Evolutionary conservation across 64 coral and sea anemone species (phyloP), one percentile per base, ranked within the genome.

Genomic region (Anthopleura sola): DNA sequence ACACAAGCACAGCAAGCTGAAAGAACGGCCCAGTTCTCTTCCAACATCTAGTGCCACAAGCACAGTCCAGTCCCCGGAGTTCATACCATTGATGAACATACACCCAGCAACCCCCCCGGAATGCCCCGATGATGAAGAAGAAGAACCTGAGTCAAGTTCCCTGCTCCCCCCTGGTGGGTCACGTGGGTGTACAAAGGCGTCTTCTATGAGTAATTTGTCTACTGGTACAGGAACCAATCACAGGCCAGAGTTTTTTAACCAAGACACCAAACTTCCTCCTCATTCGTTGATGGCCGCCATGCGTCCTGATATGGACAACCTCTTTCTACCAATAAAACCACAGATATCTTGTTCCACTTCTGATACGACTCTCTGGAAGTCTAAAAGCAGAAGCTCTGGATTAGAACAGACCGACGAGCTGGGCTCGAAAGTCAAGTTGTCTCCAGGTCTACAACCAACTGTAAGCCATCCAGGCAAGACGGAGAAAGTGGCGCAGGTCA

Each of bases 401-500:
- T 13, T 57, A 9, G 58, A 57, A 82, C 86, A 26, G 60, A 26
- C 36, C 62, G 86, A 78, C 62, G 85, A 75, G 74, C 75, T 77
- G 47, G 90, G 90, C 14, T 95, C 94, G 9, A 83, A 87, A 15
- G 14, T 95, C 33, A 88, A 82, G 32, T 68, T 85, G 15, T 88
- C 94, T 0, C 91, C 84, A 24, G 87, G 83, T 16, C 78, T 95
- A 28, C 93, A 90, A 53, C 90, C 90, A 44, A 60, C 86, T 19
- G 55, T 88, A 26, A 75, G 82, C 29, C 90, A 89, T 20, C 96
- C 89, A 26, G 86, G 90, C 47, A 98, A 91, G 79, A 94, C 92
- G 0, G 96, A 98, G 80, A 98, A 98, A 98, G 93, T 98, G 29
- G 96, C 96, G 18, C 96, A 98, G 96, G 96, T 98, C 77, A 85